These are phyloP conservation scores for Drosophila equinoxialis DNA, from an alignment of 1,140 invertebrate species.

Conservation along the genomic window DNA sequence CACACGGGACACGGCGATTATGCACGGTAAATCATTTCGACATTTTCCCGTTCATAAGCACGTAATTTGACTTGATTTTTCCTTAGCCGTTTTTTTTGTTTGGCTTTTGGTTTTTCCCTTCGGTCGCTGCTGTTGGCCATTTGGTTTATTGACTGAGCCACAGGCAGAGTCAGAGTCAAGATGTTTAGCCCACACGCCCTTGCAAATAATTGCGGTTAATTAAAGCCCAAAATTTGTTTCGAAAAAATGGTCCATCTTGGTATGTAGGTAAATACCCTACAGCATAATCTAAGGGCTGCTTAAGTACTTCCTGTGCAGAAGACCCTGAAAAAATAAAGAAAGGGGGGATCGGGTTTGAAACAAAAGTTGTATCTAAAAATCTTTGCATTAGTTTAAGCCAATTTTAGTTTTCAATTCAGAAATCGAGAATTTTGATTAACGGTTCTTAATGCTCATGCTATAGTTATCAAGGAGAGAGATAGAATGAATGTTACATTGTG, in stretches of 20 bases:
- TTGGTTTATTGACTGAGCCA: constrained; percentile 69
- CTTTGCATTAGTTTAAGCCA: too few relatives aligned
- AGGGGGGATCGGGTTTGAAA: too few relatives aligned
- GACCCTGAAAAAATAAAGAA: background rate
- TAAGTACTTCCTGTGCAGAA: background rate
- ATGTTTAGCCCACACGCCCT: constrained; percentile 54
- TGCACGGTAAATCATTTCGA: constrained; percentile 82
- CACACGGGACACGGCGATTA: constrained; percentile 61
- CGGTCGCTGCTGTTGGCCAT: constrained; percentile 37
- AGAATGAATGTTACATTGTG: too few relatives aligned
- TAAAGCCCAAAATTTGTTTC: constrained; percentile 47
- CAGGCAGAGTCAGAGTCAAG: constrained; percentile 11
- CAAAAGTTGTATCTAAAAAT: too few relatives aligned
- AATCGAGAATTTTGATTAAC: too few relatives aligned
- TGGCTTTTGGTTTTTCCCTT: constrained; percentile 16
- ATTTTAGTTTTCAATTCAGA: too few relatives aligned
- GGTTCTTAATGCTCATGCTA: too few relatives aligned
- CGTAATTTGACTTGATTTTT: constrained; percentile 82
- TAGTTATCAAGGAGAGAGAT: too few relatives aligned
- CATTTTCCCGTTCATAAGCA: constrained; percentile 82
- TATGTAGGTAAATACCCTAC: background rate
- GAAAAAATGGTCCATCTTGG: background rate
- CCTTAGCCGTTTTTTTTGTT: constrained; percentile 14
- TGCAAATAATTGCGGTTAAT: constrained; percentile 82
- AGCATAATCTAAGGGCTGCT: background rate